phyloP scores from a whole-genome alignment of 1,140 invertebrate genomes.

The Drosophila ironensis region DNA sequence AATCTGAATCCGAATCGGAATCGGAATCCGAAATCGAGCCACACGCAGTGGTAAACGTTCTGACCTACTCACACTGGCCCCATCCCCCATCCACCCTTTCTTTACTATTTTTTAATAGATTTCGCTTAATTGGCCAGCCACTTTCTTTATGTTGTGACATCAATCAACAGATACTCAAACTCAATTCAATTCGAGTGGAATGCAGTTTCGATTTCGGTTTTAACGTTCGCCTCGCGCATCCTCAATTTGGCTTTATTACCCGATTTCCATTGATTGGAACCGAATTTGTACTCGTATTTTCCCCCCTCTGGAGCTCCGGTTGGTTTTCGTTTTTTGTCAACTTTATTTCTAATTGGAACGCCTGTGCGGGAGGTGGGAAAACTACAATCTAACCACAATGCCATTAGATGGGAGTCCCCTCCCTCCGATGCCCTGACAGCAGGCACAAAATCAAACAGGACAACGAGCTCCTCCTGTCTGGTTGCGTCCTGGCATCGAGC shows the following conservation, averaged over 20 bases:
- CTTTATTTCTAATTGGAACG: slow-evolving; percentile 62
- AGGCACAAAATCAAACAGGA: slow-evolving; percentile 38
- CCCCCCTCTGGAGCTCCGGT: slow-evolving; percentile 4
- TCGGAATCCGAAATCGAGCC: too few relatives aligned
- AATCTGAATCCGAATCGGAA: slow-evolving; percentile 28
- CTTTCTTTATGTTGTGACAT: slow-evolving; percentile 72
- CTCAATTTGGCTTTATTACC: slow-evolving; percentile 40
- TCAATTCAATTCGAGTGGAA: slow-evolving; percentile 19
- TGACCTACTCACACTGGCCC: too few relatives aligned
- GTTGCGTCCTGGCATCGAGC: slow-evolving; percentile 46
- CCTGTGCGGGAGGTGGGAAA: slow-evolving; percentile 4
- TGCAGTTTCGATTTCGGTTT: slow-evolving; percentile 39
- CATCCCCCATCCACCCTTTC: too few relatives aligned
- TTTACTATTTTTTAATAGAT: slow-evolving; percentile 50
- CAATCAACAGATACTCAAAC: slow-evolving; percentile 68
- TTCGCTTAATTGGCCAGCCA: slow-evolving; percentile 71
- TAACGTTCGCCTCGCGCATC: slow-evolving; percentile 30
- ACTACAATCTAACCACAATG: slow-evolving; percentile 47
- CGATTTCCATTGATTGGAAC: slow-evolving; percentile 18
- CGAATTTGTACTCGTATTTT: not conserved
- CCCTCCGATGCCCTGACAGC: slow-evolving; percentile 4
- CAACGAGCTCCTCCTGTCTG: slow-evolving; percentile 2
- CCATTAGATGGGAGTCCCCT: slow-evolving; percentile 49
- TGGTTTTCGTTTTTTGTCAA: slow-evolving; percentile 37
- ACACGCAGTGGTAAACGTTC: slow-evolving; percentile 51